Evolutionary conservation across 35 echinoderm and acorn worm species (phyloP), one percentile per base, ranked within the genome.

Genomic region (Acanthaster planci): DNA sequence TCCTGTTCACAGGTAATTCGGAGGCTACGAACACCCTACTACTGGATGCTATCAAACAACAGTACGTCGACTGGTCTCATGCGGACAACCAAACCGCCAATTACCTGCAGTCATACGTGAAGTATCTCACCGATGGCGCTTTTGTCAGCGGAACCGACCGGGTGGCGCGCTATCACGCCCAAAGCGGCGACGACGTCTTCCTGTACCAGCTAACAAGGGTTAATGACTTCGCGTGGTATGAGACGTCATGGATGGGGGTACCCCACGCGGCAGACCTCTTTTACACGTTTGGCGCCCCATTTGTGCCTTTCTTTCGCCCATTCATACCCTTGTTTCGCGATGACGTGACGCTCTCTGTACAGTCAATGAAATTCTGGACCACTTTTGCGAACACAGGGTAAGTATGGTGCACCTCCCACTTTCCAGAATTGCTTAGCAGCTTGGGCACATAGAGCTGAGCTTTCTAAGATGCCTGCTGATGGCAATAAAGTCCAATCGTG

Each of bases 351-450:
- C 29, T 93, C 9, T 89, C 86, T 1, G 82, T 93, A 14, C 77
- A 89, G 76, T 38, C 92, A 34, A 97, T 97, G 90, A 81, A 77
- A 60, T 89, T 82, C 40, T 97, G 94, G 94, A 86, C 90, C 18
- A 85, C 88, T 76, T 93, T 93, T 79, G 92, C 92, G 0, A 89
- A 85, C 50, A 89, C 79, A 39, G 92, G 92, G 92, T 93, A 78
- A 80, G 78, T 76, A 47, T 47, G 42, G 42, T 12, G 4, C 4
- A 6, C 4, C 42, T 47, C n/a, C n/a, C n/a, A n/a, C n/a, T n/a
- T n/a, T n/a, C n/a, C n/a, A n/a, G n/a, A n/a, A n/a, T n/a, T n/a
- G n/a, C n/a, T n/a, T n/a, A n/a, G n/a, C n/a, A n/a, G n/a, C n/a
- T n/a, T n/a, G n/a, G n/a, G n/a, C n/a, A n/a, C n/a, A n/a, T n/a